Percentiles rank a stretch among this genome's conserved stretches.
Evolutionary conservation across 1,140 invertebrate species (phyloP).

Genomic region (Propsilocerus akamusi): DNA sequence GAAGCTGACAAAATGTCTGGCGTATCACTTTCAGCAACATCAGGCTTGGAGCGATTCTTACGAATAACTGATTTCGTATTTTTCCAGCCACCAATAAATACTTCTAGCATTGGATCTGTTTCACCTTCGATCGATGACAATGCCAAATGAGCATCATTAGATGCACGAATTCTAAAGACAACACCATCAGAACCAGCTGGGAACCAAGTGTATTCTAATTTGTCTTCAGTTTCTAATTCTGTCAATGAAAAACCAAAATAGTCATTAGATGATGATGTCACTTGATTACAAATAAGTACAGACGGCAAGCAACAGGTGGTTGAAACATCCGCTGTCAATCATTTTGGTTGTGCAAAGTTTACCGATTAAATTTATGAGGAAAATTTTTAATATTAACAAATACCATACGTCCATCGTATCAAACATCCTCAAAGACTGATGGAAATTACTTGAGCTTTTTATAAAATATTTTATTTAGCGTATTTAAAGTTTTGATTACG

Average conservation of each 20-base stretch:
- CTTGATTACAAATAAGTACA: too few relatives aligned
- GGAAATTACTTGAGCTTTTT: too few relatives aligned
- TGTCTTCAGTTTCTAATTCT: conserved; percentile 59
- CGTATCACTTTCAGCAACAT: conserved; percentile 50
- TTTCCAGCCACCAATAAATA: conserved; percentile 68
- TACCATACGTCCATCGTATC: neutral
- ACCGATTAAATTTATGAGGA: neutral
- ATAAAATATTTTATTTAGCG: too few relatives aligned
- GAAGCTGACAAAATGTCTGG: conserved; percentile 43
- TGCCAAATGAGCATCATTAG: conserved; percentile 64
- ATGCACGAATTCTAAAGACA: conserved; percentile 51
- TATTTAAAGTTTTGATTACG: too few relatives aligned
- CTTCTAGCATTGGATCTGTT: conserved; percentile 54
- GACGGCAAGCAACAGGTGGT: neutral
- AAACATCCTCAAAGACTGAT: neutral
- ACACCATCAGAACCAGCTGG: conserved; percentile 42
- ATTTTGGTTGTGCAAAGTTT: neutral
- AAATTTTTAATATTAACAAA: neutral
- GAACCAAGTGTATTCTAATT: conserved; percentile 62
- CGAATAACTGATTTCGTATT: conserved; percentile 69
- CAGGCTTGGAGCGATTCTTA: conserved; percentile 56
- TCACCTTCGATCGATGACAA: conserved; percentile 44
- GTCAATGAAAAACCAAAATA: conserved; percentile 19
- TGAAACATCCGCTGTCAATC: neutral
- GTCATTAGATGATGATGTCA: conserved; percentile 5